A percentile compares a stretch with the other conserved stretches of the same genome.
phyloP scores from a whole-genome alignment of 2,888 invertebrate species.

The Drosophila percnosoma region DNA sequence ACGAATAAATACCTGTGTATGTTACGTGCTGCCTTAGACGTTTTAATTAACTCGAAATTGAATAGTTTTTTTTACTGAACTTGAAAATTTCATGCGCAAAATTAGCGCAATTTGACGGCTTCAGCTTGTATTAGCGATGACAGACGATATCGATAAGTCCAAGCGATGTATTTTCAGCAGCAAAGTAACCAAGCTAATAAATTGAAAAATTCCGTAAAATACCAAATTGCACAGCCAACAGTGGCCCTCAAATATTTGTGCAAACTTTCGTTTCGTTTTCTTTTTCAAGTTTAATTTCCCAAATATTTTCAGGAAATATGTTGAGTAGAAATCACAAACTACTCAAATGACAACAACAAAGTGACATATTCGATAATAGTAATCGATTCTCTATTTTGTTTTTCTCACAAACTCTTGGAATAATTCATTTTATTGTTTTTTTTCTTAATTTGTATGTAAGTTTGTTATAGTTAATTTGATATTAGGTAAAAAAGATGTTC shows the following conservation, averaged over 20 bases:
- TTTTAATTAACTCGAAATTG: background rate
- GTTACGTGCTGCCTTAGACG: background rate
- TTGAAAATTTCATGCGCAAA: constrained; percentile 50
- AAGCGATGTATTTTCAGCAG: background rate
- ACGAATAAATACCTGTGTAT: constrained; percentile 36
- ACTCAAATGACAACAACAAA: background rate
- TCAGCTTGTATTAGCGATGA: constrained; percentile 46
- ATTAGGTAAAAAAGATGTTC: constrained; percentile 46
- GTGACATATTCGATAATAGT: background rate
- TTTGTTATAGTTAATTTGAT: constrained; percentile 40
- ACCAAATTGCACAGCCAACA: background rate
- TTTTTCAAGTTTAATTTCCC: background rate
- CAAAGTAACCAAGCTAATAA: constrained; percentile 10
- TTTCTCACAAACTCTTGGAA: constrained; percentile 47
- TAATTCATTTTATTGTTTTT: constrained; percentile 60
- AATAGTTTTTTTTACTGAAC: constrained; percentile 13
- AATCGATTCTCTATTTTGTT: background rate
- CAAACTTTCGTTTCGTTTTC: background rate
- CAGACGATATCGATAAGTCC: constrained; percentile 16
- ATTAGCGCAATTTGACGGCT: constrained; percentile 73
- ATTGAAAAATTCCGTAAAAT: background rate
- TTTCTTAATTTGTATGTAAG: constrained; percentile 41
- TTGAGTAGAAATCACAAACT: background rate
- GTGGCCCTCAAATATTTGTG: background rate
- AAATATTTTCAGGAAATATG: background rate